phyloP scores from a whole-genome alignment of 2,888 invertebrate species.

The Drosophila recens region DNA sequence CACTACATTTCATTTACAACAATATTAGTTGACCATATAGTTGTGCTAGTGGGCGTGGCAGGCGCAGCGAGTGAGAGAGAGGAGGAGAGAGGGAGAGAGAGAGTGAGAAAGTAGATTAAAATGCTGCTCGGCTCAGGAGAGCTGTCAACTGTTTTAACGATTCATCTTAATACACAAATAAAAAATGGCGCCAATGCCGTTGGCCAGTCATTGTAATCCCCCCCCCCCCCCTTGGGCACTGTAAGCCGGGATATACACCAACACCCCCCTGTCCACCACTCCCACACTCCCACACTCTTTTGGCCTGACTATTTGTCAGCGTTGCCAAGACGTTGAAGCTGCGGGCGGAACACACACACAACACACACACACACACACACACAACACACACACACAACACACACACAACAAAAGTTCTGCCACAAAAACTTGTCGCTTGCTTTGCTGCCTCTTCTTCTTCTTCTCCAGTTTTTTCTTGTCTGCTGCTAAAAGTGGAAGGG shows the following conservation, averaged over 20 bases:
- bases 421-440: constrained; percentile 47
- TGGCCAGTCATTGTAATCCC: constrained; percentile 57
- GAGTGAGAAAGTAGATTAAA: constrained; percentile 21
- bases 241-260: neutral
- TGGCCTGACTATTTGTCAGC: constrained; percentile 67
- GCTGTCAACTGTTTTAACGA: constrained; percentile 72
- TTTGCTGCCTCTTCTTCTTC: constrained; percentile 7
- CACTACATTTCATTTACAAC: neutral
- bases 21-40: constrained; percentile 2
- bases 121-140: constrained; percentile 18
- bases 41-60: neutral
- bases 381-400: too few relatives aligned
- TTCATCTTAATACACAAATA: constrained; percentile 74
- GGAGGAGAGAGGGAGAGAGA: neutral
- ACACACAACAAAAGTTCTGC: constrained; percentile 34
- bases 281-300: constrained; percentile 1
- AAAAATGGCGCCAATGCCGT: constrained; percentile 70
- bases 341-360: constrained; percentile 10
- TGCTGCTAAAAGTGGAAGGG: constrained; percentile 6
- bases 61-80: neutral
- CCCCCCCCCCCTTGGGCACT: neutral
- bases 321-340: constrained; percentile 49
- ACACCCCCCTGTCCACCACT: too few relatives aligned
- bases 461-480: neutral
- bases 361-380: too few relatives aligned